Conservation (phyloP, 2,888 invertebrate genomes). For the Rhamphomyia laevipes region DNA sequence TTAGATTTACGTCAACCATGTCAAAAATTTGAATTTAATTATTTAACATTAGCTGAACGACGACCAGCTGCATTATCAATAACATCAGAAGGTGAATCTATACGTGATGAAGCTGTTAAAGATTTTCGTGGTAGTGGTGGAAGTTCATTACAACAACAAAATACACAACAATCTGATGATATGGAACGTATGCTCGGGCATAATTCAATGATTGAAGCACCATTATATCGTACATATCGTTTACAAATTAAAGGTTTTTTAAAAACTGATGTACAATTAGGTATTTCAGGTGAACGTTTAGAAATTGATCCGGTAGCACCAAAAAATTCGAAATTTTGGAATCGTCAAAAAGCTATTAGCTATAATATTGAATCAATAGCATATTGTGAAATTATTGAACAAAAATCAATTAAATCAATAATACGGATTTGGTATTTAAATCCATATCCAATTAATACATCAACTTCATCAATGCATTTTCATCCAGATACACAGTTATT, state of each 20-base stretch:
- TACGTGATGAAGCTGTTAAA: conserved; percentile 25
- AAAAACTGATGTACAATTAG: conserved; percentile 73
- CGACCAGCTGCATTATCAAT: conserved; percentile 31
- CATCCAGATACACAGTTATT: conserved; percentile 16
- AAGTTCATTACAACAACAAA: not conserved
- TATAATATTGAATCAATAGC: conserved; percentile 80
- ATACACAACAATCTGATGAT: conserved; percentile 36
- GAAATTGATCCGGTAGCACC: conserved; percentile 77
- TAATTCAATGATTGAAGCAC: conserved; percentile 72
- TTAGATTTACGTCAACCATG: conserved; percentile 80
- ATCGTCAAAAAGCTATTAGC: conserved; percentile 64
- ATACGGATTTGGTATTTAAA: conserved; percentile 61
- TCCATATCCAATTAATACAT: conserved; percentile 28
- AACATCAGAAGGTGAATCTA: conserved; percentile 38
- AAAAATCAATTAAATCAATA: conserved; percentile 57
- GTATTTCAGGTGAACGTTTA: conserved; percentile 80
- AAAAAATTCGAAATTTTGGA: conserved; percentile 52
- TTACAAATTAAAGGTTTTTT: conserved; percentile 70
- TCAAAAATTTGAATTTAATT: conserved; percentile 84
- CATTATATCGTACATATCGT: conserved; percentile 71
- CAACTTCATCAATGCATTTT: conserved; percentile 14
- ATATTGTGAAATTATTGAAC: conserved; percentile 71
- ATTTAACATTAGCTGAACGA: conserved; percentile 76
- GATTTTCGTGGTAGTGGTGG: conserved; percentile 32
- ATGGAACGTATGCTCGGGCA: conserved; percentile 58